These are phyloP conservation scores for Cheilosia vernalis DNA, from an alignment of 2,888 invertebrate species.

Conservation along the genomic window DNA sequence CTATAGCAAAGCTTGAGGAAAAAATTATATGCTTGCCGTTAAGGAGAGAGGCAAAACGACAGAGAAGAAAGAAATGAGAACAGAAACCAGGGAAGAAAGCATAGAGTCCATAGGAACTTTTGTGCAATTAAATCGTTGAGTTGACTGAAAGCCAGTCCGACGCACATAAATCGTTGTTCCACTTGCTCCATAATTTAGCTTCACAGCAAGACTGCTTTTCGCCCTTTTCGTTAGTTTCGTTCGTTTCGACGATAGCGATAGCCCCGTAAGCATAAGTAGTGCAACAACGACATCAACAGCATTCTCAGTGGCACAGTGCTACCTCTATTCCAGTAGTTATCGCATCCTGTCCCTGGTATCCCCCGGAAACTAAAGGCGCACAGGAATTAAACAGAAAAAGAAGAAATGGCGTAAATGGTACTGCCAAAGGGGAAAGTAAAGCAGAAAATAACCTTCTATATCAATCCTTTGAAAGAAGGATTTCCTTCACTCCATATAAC, in stretches of 20 bases:
- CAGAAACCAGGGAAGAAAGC: constrained; percentile 42
- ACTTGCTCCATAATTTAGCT: constrained; percentile 69
- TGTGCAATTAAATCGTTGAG: constrained; percentile 65
- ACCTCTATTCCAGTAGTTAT: constrained; percentile 67
- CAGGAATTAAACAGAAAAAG: constrained; percentile 63
- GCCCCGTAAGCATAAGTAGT: constrained; percentile 66
- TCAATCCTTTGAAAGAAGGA: constrained; percentile 55
- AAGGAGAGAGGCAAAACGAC: constrained; percentile 17
- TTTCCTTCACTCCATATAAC: constrained; percentile 42
- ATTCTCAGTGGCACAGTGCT: constrained; percentile 54
- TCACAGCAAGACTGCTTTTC: constrained; percentile 52
- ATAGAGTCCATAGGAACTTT: constrained; percentile 49
- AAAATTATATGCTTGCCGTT: constrained; percentile 34
- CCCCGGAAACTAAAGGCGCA: constrained; percentile 72
- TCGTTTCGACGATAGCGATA: constrained; percentile 43
- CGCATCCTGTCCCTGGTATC: constrained; percentile 67
- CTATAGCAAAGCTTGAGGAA: constrained; percentile 35
- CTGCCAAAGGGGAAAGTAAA: constrained; percentile 33
- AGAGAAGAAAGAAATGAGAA: constrained; percentile 45
- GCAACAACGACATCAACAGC: constrained; percentile 56
- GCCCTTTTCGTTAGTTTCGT: constrained; percentile 33
- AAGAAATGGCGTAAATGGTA: constrained; percentile 47
- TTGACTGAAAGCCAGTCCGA: constrained; percentile 69
- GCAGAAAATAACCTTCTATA: constrained; percentile 39
- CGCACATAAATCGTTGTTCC: constrained; percentile 67